Conservation (phyloP, 2,888 invertebrate species). For the Teinopalpus imperialis region DNA sequence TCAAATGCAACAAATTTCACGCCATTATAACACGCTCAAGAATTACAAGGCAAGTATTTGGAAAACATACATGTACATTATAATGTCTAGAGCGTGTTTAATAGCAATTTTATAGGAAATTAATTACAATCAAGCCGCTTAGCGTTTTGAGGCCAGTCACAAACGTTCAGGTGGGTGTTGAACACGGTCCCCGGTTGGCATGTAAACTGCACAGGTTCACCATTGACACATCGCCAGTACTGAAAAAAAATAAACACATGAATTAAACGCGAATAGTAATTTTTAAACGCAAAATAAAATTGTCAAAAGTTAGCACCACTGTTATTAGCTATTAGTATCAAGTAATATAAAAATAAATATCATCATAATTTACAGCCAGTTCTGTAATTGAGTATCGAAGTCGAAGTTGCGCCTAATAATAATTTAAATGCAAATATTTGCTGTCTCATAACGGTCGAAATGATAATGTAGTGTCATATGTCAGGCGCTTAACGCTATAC, state of each 20-base stretch:
- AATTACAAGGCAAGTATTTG: slow-evolving; percentile 18
- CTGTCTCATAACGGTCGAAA: slow-evolving; percentile 11
- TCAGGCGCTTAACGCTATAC: slow-evolving; percentile 15
- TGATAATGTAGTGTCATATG: slow-evolving; percentile 13
- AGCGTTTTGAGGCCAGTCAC: slow-evolving; percentile 91
- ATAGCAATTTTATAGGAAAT: neutral
- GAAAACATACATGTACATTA: slow-evolving; percentile 3
- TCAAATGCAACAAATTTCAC: slow-evolving; percentile 9
- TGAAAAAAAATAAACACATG: slow-evolving; percentile 51
- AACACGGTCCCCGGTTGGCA: slow-evolving; percentile 90
- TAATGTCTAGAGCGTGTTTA: slow-evolving; percentile 20
- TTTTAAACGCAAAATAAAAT: neutral
- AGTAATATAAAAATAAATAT: no score
- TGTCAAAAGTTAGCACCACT: no score
- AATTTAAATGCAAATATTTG: slow-evolving; percentile 24
- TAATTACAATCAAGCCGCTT: slow-evolving; percentile 82
- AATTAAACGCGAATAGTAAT: slow-evolving; percentile 15
- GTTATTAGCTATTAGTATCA: no score
- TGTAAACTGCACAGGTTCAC: slow-evolving; percentile 86
- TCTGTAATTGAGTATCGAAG: slow-evolving; percentile 1
- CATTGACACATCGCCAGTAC: slow-evolving; percentile 94
- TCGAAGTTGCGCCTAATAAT: slow-evolving; percentile 13
- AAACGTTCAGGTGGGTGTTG: slow-evolving; percentile 86
- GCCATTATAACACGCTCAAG: slow-evolving; percentile 19
- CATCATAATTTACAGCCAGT: neutral